Base-by-base conservation (phyloP, 1,140 invertebrate species). In the Melipona quadrifasciata region DNA sequence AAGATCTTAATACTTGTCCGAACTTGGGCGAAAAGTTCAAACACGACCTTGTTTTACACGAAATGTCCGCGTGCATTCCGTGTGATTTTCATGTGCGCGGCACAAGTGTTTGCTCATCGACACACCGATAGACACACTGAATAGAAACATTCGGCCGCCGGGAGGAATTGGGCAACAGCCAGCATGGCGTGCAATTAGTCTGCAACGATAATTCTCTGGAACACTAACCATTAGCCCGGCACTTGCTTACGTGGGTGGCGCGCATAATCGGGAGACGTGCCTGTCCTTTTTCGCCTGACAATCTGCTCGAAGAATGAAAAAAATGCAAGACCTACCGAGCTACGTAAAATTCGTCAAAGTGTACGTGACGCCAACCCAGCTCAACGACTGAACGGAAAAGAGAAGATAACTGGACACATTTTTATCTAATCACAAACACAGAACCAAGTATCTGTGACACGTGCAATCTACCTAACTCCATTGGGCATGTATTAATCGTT, bases 161-260 rank as follows among this genome's bases (percentile, higher is more conserved):
- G 34, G 67, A n/a, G 65, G 39, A 73, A 39, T 83, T 92, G 91
- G 91, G 88, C 61, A 24, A 73, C 64, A 81, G 90, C 91, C 91
- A 92, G 82, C 86, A 76, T 82, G 27, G 76, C 84, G n/a, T 58
- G 91, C 85, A 92, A 92, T 92, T 92, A 92, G 91, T 80, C 68
- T 39, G 81, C 86, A 87, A 90, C 89, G 90, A 90, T 91, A 92
- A 92, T 92, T 92, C 87, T 89, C 88, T 84, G 85, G 86, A 90
- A 91, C 86, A 85, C 80, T 78, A 72, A 81, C 79, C 89, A 92
- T 92, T 92, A 92, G 91, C 91, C 91, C 81, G 91, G 81, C 91
- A 91, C 75, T 55, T 58, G 51, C 34, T 39, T 39, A 6, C 24
- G 51, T n/a, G 16, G 76, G 82, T 79, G 88, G 73, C 55, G 78